Base-by-base conservation (phyloP, 2,113 vertebrate species). In the Aptenodytes forsteri region DNA sequence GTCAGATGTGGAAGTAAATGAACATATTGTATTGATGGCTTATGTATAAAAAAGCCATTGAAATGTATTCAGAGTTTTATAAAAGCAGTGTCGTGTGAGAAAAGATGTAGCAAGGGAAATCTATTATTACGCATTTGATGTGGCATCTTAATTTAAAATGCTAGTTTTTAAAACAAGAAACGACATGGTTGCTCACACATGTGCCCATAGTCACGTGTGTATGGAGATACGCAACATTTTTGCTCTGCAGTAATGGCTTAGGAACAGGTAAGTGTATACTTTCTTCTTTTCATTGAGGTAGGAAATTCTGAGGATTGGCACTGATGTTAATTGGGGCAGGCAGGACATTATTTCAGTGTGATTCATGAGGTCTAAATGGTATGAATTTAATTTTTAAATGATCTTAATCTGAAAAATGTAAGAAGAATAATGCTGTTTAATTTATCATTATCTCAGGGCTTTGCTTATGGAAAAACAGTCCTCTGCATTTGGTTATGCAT, bases 31-130 rank as follows among this genome's bases (percentile, higher is more conserved):
- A 70, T 96, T 85, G 73, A 67, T 91, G n/a, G 54, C 46, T 94
- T 78, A 44, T 34, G 22, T 81, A 52, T 90, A 90, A 78, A 97
- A 97, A 93, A 72, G 32, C 56, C 8, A 66, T 44, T 75, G 83
- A 75, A 87, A 87, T 30, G 18, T 69, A 21, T 70, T 96, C 76
- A 83, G 77, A 42, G 36, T 92, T 85, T 92, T 95, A 12, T 67
- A 83, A 40, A 95, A 96, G 36, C 83, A 80, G 11, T 66, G 23
- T 90, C 34, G 20, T 70, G 50, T 83, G 81, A 97, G 32, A 88
- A 94, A 96, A 89, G 78, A 56, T 91, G 91, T 61, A 84, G 36
- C 65, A 92, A 89, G 75, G 47, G 65, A 82, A 82, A 26, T 88
- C 47, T 79, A 26, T 93, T 71, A 40, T 91, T 94, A 47, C 54